phyloP scores from a whole-genome alignment of 1,140 invertebrate species.

The Polyergus mexicanus region DNA sequence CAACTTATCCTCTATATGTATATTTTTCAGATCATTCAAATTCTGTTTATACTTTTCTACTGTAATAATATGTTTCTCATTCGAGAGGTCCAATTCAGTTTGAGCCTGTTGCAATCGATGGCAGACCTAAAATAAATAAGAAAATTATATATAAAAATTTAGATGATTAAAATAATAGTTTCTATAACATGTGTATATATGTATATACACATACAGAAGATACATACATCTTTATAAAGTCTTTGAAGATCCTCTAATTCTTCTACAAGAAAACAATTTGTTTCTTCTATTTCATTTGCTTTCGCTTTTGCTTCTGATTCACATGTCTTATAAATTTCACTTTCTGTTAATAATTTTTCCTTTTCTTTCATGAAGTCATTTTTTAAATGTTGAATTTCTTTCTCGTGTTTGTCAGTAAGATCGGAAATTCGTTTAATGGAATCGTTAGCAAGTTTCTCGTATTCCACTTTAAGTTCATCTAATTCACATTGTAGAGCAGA shows the following conservation, averaged over 20 bases:
- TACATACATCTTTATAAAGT: conserved; percentile 75
- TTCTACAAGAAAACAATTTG: conserved; percentile 71
- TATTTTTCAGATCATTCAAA: conserved; percentile 73
- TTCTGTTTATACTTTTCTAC: conserved; percentile 76
- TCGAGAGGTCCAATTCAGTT: conserved; percentile 72
- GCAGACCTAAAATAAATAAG: conserved; percentile 66
- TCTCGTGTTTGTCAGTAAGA: conserved; percentile 65
- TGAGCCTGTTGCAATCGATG: conserved; percentile 66
- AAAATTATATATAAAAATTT: conserved; percentile 11
- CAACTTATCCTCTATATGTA: conserved; percentile 72
- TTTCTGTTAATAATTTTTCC: conserved; percentile 71
- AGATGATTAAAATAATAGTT: neutral
- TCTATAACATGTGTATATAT: neutral
- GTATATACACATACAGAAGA: neutral
- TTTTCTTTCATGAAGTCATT: conserved; percentile 75
- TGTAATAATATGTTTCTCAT: conserved; percentile 63
- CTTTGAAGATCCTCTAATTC: conserved; percentile 76
- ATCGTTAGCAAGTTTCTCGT: conserved; percentile 69
- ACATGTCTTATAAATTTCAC: conserved; percentile 65
- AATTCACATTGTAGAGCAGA: conserved; percentile 73
- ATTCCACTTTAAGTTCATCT: conserved; percentile 73
- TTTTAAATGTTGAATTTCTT: conserved; percentile 69
- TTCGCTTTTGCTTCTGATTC: conserved; percentile 72
- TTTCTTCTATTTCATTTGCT: conserved; percentile 68
- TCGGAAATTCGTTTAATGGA: conserved; percentile 63